Evolutionary conservation across 2,113 vertebrate species (phyloP).

Genomic region (Hippolais icterina): DNA sequence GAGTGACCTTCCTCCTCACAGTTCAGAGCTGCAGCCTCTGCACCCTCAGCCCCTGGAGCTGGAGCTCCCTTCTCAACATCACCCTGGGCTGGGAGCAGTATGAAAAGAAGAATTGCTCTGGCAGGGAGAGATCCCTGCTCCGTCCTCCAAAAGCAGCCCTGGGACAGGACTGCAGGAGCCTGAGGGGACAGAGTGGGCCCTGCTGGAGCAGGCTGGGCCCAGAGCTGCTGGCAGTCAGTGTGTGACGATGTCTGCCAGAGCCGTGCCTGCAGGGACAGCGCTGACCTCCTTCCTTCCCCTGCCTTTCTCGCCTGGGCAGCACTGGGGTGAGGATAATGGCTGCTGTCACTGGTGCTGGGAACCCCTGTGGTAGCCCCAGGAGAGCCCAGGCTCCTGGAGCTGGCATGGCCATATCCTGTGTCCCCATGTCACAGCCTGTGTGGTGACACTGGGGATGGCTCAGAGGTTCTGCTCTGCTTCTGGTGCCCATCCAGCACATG

Average conservation of each 20-base stretch:
- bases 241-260: background rate
- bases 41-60: background rate
- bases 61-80: background rate
- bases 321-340: too few relatives aligned
- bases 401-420: fast-evolving
- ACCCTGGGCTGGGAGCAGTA: background rate
- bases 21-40: background rate
- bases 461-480: background rate
- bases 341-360: background rate
- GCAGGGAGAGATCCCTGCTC: background rate
- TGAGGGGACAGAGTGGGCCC: background rate
- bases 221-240: background rate
- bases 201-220: background rate
- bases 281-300: background rate
- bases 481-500: fast-evolving
- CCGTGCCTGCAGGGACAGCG: background rate
- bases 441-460: background rate
- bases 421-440: fast-evolving
- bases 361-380: fast-evolving
- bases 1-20: background rate
- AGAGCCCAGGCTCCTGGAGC: fast-evolving
- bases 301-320: fast-evolving
- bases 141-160: fast-evolving
- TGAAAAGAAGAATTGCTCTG: background rate
- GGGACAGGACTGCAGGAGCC: background rate